phyloP scores from a whole-genome alignment of 2,888 invertebrate genomes.

The Lacanobia oleracea region DNA sequence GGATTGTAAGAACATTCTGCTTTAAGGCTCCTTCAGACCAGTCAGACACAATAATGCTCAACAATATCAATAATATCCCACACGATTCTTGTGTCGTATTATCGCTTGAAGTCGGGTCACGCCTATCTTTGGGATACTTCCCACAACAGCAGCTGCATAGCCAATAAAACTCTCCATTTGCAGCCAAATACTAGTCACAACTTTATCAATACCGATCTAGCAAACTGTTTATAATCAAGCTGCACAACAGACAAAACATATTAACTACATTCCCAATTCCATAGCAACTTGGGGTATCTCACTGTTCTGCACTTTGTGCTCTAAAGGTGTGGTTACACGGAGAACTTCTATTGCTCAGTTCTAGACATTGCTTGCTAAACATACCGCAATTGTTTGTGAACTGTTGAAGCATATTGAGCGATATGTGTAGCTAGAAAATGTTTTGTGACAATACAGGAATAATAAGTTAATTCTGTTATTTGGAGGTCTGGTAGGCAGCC shows the following conservation, averaged over 20 bases:
- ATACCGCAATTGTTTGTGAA: neutral
- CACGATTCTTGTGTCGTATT: neutral
- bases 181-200: neutral
- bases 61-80: neutral
- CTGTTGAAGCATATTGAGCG: neutral
- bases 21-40: too few relatives aligned
- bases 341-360: neutral
- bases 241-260: conserved; percentile 37
- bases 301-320: conserved; percentile 34
- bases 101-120: neutral
- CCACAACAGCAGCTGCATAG: neutral
- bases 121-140: neutral
- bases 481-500: too few relatives aligned
- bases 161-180: neutral
- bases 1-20: too few relatives aligned
- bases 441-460: neutral
- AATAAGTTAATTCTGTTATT: neutral
- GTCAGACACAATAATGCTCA: too few relatives aligned
- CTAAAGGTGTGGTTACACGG: conserved; percentile 10
- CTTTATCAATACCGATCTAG: conserved; percentile 19
- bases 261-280: conserved; percentile 38
- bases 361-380: neutral
- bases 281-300: conserved; percentile 38
- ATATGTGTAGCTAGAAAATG: neutral
- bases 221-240: conserved; percentile 9